Conservation (phyloP, 1,140 invertebrate species). For the Aphaenogaster ashmeadi region DNA sequence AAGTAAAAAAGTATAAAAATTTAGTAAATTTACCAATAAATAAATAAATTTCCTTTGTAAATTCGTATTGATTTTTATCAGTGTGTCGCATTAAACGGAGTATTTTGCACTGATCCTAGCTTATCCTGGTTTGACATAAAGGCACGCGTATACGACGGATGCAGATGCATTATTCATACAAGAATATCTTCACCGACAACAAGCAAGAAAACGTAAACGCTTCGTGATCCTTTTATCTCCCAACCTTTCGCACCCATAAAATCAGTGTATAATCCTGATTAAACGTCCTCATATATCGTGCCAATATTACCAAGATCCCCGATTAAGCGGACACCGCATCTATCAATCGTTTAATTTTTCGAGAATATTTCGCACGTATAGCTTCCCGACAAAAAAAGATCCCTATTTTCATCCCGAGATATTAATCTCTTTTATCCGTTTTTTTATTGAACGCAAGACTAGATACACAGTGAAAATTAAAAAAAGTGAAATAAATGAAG, state of each 20-base stretch:
- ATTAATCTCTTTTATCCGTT: not conserved
- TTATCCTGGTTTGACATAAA: constrained; percentile 39
- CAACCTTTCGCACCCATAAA: constrained; percentile 12
- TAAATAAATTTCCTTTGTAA: no score
- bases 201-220: constrained; percentile 37
- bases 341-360: not conserved
- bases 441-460: not conserved
- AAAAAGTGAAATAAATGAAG: not conserved
- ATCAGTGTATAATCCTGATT: not conserved
- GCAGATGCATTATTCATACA: constrained; percentile 43
- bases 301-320: not conserved
- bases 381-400: not conserved
- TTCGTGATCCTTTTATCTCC: constrained; percentile 39
- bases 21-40: no score
- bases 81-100: constrained; percentile 29
- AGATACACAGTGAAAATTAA: not conserved
- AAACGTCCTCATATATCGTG: not conserved
- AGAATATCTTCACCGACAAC: constrained; percentile 32
- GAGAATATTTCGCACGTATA: not conserved
- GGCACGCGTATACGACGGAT: constrained; percentile 3
- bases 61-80: no score
- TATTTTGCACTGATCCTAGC: constrained; percentile 13
- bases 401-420: not conserved
- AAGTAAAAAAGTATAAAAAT: no score
- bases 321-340: not conserved